phyloP scores from a whole-genome alignment of 1,140 invertebrate genomes.

The Heliconius melpomene region DNA sequence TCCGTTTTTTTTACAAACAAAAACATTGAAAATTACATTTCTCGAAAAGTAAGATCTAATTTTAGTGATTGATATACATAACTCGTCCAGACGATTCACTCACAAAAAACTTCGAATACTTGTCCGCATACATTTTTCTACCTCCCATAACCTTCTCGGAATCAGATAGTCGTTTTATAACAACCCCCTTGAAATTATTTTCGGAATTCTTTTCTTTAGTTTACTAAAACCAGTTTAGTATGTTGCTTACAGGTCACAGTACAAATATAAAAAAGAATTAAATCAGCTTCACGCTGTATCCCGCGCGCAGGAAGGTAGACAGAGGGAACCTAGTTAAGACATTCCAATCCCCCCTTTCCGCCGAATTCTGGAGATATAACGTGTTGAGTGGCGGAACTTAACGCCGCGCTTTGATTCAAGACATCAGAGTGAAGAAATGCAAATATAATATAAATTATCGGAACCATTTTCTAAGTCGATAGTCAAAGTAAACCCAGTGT shows the following conservation, averaged over 20 bases:
- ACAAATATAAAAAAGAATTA: too few relatives aligned
- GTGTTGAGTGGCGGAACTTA: too few relatives aligned
- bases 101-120: constrained; percentile 7
- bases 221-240: not conserved
- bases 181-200: not conserved
- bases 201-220: not conserved
- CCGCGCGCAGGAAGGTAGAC: too few relatives aligned
- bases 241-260: not conserved
- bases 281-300: too few relatives aligned
- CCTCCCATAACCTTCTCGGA: constrained; percentile 19
- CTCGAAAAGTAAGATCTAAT: not conserved
- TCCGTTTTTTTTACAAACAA: not conserved
- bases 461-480: too few relatives aligned
- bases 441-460: too few relatives aligned
- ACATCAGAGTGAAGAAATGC: too few relatives aligned
- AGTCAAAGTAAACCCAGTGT: too few relatives aligned
- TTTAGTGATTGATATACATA: constrained; percentile 2
- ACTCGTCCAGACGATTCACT: not conserved
- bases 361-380: too few relatives aligned
- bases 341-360: too few relatives aligned
- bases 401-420: too few relatives aligned
- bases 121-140: constrained; percentile 17
- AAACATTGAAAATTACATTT: not conserved
- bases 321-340: too few relatives aligned
- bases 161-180: constrained; percentile 6